Evolutionary conservation across 1,140 invertebrate species (phyloP), one percentile per base, ranked within the genome.

Genomic region (Oedothorax gibbosus): DNA sequence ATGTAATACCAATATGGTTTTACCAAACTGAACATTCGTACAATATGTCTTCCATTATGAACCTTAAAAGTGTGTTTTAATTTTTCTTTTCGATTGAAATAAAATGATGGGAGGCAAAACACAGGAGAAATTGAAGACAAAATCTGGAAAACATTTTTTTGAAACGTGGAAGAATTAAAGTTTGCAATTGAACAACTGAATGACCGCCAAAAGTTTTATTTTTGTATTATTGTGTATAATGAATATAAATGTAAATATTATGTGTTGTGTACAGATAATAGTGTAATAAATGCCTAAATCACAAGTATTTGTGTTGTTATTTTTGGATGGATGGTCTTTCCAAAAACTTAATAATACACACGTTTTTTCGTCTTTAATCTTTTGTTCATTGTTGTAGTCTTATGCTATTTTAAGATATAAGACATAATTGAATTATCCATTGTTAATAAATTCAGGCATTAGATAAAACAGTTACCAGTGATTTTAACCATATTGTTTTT

Each of bases 191-290:
- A 75, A 75, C 54, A 49, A 56, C 72, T 68, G 81, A 84, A 75
- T 49, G 72, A 60, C 62, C 50, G 81, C 81, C 81, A 84, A 84
- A 84, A 65, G 62, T 84, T 84, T 82, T 84, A 84, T 84, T 84
- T 84, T 84, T 84, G 18, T 84, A 84, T 84, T 84, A 84, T 76
- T 84, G 81, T 76, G 81, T 84, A 76, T 75, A 75, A 75, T 84
- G 68, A 77, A 82, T 60, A 81, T 84, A 50, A 51, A 18, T 84
- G 81, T 84, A 84, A 65, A 84, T 84, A 84, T 84, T 84, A 84
- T 75, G 71, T 84, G 81, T 84, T 84, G 72, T 82, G 80, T 84
- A 84, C 60, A 84, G 72, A 76, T 56, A 84, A 73, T 84, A 84
- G 81, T 56, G 11, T 66, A 84, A 84, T 84, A 84, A 84, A 84